A percentile compares a stretch with the other conserved stretches of the same genome.
phyloP scores from a whole-genome alignment of 2,888 invertebrate species.

The Ischnus inquisitorius region DNA sequence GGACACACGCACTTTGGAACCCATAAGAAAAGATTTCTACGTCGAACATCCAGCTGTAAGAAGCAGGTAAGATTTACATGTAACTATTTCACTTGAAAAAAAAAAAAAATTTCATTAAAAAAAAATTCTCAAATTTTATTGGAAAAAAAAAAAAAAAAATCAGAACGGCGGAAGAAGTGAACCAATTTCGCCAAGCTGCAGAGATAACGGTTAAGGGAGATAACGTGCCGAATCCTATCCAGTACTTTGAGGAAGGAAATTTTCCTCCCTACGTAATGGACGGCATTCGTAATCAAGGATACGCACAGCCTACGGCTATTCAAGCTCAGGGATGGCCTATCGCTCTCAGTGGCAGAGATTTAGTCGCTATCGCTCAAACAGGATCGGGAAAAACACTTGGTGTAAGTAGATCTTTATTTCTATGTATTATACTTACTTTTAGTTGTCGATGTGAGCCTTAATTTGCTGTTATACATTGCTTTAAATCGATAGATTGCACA shows the following conservation, averaged over 20 bases:
- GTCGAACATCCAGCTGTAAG: conserved; percentile 89
- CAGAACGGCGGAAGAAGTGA: conserved; percentile 81
- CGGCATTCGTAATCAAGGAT: conserved; percentile 85
- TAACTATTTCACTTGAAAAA: not conserved
- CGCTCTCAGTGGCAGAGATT: conserved; percentile 88
- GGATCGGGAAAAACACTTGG: conserved; percentile 88
- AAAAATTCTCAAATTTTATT: not conserved
- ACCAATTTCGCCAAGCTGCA: conserved; percentile 77
- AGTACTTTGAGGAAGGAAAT: conserved; percentile 82
- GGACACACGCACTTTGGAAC: conserved; percentile 87
- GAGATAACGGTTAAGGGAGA: conserved; percentile 83
- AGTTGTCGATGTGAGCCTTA: no score
- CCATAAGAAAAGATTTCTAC: conserved; percentile 94
- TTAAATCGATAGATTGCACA: no score
- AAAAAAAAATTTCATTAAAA: conserved; percentile 15
- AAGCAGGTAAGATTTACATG: conserved; percentile 84
- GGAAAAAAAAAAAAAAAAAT: not conserved
- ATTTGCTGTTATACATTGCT: no score
- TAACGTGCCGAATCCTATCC: conserved; percentile 82
- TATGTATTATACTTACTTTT: not conserved
- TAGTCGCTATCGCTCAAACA: conserved; percentile 90
- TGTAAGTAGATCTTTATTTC: conserved; percentile 72
- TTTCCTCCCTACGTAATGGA: conserved; percentile 82
- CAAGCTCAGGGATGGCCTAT: conserved; percentile 90
- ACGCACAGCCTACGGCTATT: conserved; percentile 88